These are phyloP conservation scores for Isaurus tuberculatus DNA, from an alignment of 92 coral and sea anemone genomes.

Conservation along the genomic window DNA sequence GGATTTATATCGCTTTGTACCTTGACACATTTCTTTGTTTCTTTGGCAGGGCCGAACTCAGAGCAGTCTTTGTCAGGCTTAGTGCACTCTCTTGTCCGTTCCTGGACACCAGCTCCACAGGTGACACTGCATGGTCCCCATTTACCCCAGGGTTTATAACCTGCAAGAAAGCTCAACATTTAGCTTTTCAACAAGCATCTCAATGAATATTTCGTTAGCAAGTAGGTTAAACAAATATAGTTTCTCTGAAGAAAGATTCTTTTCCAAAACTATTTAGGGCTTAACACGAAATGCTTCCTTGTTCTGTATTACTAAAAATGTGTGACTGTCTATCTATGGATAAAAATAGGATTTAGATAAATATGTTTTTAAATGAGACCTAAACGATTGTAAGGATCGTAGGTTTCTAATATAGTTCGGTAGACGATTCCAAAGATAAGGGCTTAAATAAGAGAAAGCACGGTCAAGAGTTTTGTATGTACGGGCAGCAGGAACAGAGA, in stretches of 20 bases:
- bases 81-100: conserved; percentile 7
- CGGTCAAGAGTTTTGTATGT: no score
- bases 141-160: conserved; percentile 24
- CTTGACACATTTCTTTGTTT: conserved; percentile 32
- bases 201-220: background rate
- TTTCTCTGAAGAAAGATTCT: background rate
- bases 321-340: no score
- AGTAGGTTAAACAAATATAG: background rate
- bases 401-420: no score
- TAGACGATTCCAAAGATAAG: no score
- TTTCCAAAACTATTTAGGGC: no score
- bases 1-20: background rate
- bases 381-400: no score
- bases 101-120: conserved; percentile 45
- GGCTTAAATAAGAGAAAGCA: no score
- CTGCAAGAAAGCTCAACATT: background rate
- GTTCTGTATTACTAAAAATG: no score
- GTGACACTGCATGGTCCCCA: conserved; percentile 44
- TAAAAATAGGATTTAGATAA: no score
- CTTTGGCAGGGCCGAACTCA: conserved; percentile 23
- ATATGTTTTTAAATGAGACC: no score
- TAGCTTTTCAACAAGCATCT: background rate
- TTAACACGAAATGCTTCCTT: no score
- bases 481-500: no score
- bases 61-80: conserved; percentile 34